phyloP scores from a whole-genome alignment of 2,797 vertebrate species.

The Erethizon dorsatum region DNA sequence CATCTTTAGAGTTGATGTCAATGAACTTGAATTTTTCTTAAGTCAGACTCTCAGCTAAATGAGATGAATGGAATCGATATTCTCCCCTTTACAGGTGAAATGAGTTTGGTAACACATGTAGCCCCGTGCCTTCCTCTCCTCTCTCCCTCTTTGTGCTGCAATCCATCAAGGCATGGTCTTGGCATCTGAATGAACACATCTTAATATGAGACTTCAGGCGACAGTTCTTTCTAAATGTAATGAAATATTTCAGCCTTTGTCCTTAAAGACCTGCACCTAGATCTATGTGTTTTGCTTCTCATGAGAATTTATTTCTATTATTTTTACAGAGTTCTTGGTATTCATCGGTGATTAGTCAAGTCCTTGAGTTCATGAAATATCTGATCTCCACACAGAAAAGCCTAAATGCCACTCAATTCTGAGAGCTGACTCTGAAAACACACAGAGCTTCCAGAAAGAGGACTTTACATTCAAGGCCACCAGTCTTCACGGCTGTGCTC shows the following conservation, averaged over 20 bases:
- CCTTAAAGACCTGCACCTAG: constrained; percentile 67
- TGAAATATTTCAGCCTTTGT: constrained; percentile 80
- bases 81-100: constrained; percentile 83
- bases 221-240: constrained; percentile 72
- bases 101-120: constrained; percentile 79
- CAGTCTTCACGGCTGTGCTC: background rate
- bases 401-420: constrained; percentile 11
- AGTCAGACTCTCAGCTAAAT: constrained; percentile 83
- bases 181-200: constrained; percentile 82
- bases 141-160: constrained; percentile 45
- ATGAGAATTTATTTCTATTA: constrained; percentile 72
- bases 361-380: constrained; percentile 64
- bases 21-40: constrained; percentile 83
- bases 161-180: constrained; percentile 76
- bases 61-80: constrained; percentile 87
- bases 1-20: constrained; percentile 81
- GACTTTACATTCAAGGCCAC: constrained; percentile 64
- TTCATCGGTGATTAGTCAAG: constrained; percentile 64
- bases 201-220: constrained; percentile 83
- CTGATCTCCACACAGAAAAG: constrained; percentile 28
- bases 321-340: constrained; percentile 59
- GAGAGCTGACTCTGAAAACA: background rate
- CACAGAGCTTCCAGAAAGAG: background rate
- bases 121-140: constrained; percentile 73
- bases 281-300: constrained; percentile 56